Evolutionary conservation across 2,113 vertebrate species (phyloP).

Genomic region (Chaetops frenatus): DNA sequence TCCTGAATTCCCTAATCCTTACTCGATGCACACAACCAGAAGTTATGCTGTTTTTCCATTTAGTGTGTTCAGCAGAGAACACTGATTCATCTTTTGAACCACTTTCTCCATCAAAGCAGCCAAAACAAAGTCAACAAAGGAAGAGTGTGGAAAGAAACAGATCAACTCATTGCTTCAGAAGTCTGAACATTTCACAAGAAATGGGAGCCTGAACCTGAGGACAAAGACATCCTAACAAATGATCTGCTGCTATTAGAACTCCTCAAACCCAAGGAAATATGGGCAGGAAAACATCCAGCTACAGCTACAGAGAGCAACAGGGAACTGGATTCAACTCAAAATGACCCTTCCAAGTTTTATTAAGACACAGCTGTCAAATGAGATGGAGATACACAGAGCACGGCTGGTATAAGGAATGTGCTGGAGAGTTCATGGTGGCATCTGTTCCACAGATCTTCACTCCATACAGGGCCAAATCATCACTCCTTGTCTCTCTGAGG

Average conservation of each 20-base stretch:
- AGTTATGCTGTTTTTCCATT: neutral
- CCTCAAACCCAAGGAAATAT: neutral
- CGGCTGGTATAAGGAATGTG: neutral
- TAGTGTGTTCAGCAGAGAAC: neutral
- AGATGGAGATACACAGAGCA: neutral
- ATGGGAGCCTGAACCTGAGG: neutral
- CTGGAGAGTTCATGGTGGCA: neutral
- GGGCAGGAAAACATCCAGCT: neutral
- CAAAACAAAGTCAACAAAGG: neutral
- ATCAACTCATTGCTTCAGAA: neutral
- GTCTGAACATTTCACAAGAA: neutral
- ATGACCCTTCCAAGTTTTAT: neutral
- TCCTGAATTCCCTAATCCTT: neutral
- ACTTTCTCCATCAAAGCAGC: conserved; percentile 26
- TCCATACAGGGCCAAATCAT: neutral
- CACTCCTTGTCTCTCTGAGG: neutral
- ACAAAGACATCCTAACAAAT: neutral
- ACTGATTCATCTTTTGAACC: neutral
- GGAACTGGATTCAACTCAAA: neutral
- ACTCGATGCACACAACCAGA: neutral
- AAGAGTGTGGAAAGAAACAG: neutral
- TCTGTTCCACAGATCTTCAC: neutral
- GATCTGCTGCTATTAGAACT: neutral
- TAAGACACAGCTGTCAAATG: neutral
- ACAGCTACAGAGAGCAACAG: neutral